phyloP scores from a whole-genome alignment of 2,888 invertebrate genomes.

The Biston betularia region DNA sequence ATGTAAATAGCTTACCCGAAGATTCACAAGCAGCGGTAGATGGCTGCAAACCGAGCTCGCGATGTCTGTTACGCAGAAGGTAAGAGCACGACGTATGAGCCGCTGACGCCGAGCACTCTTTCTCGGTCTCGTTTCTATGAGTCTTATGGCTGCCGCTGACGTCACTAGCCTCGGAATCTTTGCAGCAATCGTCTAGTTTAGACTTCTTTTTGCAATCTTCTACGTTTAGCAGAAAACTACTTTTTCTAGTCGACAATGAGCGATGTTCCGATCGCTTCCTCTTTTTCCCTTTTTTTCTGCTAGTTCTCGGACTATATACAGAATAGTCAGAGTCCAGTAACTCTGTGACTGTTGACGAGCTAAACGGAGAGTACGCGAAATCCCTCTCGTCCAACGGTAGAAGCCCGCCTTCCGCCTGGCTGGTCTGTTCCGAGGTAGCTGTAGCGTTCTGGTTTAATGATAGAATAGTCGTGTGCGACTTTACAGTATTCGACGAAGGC shows the following conservation, averaged over 20 bases:
- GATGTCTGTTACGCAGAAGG: constrained; percentile 67
- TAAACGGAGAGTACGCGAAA: constrained; percentile 82
- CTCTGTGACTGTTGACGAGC: constrained; percentile 81
- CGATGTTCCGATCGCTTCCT: constrained; percentile 78
- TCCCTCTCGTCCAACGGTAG: constrained; percentile 83
- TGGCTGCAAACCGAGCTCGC: constrained; percentile 71
- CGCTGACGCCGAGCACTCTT: constrained; percentile 56
- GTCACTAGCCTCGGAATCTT: constrained; percentile 63
- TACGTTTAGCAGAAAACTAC: constrained; percentile 67
- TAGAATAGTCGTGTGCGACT: constrained; percentile 55
- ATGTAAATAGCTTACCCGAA: constrained; percentile 64
- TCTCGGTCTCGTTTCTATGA: constrained; percentile 66
- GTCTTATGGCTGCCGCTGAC: constrained; percentile 57
- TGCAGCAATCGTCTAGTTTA: constrained; percentile 84
- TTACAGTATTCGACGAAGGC: constrained; percentile 61
- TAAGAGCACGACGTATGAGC: constrained; percentile 63
- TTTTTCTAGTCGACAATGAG: constrained; percentile 74
- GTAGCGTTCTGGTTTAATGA: constrained; percentile 59
- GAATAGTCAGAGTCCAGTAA: constrained; percentile 81
- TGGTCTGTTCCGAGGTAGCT: constrained; percentile 59
- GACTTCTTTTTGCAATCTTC: constrained; percentile 78
- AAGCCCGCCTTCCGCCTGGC: constrained; percentile 75
- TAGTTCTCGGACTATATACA: constrained; percentile 79
- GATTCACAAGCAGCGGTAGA: constrained; percentile 71
- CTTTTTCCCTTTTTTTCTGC: constrained; percentile 77